Evolutionary conservation across 2,113 vertebrate genomes (phyloP).

Genomic region (Sturnus vulgaris): DNA sequence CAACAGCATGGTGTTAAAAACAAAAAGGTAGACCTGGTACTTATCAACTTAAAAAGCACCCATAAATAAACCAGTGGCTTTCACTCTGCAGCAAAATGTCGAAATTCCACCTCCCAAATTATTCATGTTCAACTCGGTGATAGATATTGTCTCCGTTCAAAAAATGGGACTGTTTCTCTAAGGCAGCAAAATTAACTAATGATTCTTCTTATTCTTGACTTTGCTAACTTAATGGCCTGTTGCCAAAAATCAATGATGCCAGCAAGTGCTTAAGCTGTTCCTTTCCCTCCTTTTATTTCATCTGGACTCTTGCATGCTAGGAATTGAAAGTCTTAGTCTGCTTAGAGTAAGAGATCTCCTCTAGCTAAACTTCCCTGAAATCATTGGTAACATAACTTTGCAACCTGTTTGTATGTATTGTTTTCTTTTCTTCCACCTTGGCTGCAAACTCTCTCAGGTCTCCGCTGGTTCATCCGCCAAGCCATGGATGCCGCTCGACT

Average conservation of each 20-base stretch:
- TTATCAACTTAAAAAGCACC: background rate
- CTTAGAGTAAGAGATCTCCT: constrained; percentile 64
- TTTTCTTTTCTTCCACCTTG: constrained; percentile 79
- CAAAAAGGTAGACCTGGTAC: background rate
- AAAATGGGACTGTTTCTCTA: background rate
- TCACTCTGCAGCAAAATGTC: background rate
- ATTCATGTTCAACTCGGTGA: background rate
- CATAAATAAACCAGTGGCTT: background rate
- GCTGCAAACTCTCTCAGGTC: constrained; percentile 90
- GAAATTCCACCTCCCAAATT: background rate
- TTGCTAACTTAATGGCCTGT: constrained; percentile 48
- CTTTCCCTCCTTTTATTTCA: constrained; percentile 32
- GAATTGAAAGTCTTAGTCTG: constrained; percentile 55
- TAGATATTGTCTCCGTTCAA: background rate
- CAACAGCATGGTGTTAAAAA: background rate
- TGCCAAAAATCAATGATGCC: constrained; percentile 10
- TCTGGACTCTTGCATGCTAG: constrained; percentile 72
- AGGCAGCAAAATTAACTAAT: background rate
- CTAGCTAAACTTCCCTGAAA: constrained; percentile 68
- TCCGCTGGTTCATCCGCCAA: constrained; percentile 88
- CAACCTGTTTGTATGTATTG: constrained; percentile 79
- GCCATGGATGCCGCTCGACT: constrained; percentile 98
- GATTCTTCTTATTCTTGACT: constrained; percentile 40
- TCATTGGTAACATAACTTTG: constrained; percentile 72
- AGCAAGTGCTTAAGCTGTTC: constrained; percentile 50